Base-by-base conservation (phyloP, 2,797 vertebrate genomes). In the Pseudochaenichthys georgianus region DNA sequence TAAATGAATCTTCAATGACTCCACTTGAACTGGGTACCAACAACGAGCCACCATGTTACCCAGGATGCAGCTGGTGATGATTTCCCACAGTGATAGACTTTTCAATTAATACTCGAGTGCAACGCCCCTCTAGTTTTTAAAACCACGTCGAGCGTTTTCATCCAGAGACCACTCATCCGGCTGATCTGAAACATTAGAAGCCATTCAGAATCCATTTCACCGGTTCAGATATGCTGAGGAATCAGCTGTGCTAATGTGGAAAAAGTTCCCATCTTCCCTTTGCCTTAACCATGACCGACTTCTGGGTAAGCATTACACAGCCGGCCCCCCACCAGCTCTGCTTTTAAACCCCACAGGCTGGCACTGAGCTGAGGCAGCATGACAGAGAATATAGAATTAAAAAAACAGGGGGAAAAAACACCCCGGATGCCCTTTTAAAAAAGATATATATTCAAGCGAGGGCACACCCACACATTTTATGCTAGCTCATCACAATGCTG, bases 341-440 rank as follows among this genome's bases (percentile, higher is more conserved):
- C 65, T 81, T 28, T 5, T 28, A 28, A 28, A 28, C 28, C 28
- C 75, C 45, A 55, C 0, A 70, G 52, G 21, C 50, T 21, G 62
- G 52, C 53, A 16, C 34, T 21, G 23, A 62, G 76, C 78, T 80
- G 77, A 88, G 70, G 31, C 64, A 54, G 73, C 69, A 66, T 5
- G 47, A 52, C 68, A 19, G 13, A 13, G 47, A 52, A 43, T 19
- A 65, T 64, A 5, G 42, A 4, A 61, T 71, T 16, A 3, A 42
- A 28, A 34, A 42, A 51, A 59, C 13, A 23, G 38, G 3, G 17
- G 2, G 1, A 10, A 10, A 31, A 47, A 58, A 75, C 0, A 21
- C 31, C 9, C 31, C 15, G 50, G 41, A 48, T 47, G 21, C 19
- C 13, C 19, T 59, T 3, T 5, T 5, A 28, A 4, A 23, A 46